Evolutionary conservation across 2,888 invertebrate species (phyloP).

Genomic region (Agrilus cyanescens): DNA sequence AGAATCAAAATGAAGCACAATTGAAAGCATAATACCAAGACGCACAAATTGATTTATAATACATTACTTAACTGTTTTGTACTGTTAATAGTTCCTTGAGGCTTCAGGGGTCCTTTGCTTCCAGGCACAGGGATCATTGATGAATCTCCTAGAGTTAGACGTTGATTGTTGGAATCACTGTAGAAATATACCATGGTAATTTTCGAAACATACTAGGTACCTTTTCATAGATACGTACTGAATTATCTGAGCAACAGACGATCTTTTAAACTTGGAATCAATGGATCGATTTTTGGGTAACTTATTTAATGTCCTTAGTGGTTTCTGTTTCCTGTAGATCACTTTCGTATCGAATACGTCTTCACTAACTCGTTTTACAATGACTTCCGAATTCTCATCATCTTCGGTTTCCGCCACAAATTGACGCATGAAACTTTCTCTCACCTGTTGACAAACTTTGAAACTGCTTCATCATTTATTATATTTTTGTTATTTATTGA

Average conservation of each 20-base stretch:
- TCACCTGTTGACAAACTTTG: conserved; percentile 43
- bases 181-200: conserved; percentile 19
- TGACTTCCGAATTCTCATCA: conserved; percentile 55
- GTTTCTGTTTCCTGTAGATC: conserved; percentile 72
- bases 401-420: conserved; percentile 85
- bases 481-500: not conserved
- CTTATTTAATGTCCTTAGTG: conserved; percentile 68
- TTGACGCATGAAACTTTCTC: conserved; percentile 98
- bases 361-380: conserved; percentile 40
- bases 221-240: conserved; percentile 51
- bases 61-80: conserved; percentile 54
- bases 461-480: not conserved
- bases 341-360: conserved; percentile 63
- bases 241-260: conserved; percentile 77
- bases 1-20: too few species aligned
- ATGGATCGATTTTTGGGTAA: conserved; percentile 74
- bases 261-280: conserved; percentile 64
- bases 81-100: conserved; percentile 80
- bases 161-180: conserved; percentile 90
- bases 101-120: conserved; percentile 64
- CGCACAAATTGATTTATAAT: too few species aligned
- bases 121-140: conserved; percentile 83
- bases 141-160: conserved; percentile 83
- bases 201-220: too few species aligned
- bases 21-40: too few species aligned